These are phyloP conservation scores for Tricholaema leucomelas DNA, from an alignment of 2,113 vertebrate species.

Conservation along the genomic window DNA sequence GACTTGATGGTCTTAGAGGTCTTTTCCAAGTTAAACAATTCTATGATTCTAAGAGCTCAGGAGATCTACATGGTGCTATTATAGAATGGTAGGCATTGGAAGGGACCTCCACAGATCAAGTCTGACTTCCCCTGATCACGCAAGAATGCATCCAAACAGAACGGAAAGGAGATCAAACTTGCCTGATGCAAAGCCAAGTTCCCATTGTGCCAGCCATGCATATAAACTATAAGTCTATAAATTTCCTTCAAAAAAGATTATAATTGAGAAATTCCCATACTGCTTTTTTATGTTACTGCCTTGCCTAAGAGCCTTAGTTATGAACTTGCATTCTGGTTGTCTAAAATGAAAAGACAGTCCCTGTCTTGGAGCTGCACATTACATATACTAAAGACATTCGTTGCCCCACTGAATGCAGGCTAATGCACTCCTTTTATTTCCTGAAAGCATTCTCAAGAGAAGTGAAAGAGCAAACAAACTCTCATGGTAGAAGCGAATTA, in stretches of 20 bases:
- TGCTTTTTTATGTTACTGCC: neutral
- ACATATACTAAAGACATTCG: neutral
- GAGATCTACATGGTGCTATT: no score
- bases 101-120: no score
- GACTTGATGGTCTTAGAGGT: no score
- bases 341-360: conserved; percentile 3
- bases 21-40: no score
- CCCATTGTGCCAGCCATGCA: neutral
- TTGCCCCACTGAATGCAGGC: conserved; percentile 1
- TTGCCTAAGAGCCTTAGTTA: neutral
- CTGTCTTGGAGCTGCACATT: neutral
- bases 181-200: neutral
- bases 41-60: no score
- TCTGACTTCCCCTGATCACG: no score
- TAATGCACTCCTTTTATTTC: conserved; percentile 10
- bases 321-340: neutral
- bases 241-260: neutral
- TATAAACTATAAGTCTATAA: neutral
- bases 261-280: neutral
- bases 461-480: conserved; percentile 29
- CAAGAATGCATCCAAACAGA: no score
- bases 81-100: no score
- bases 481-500: neutral
- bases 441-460: neutral
- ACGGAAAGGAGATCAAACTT: neutral